Conservation (phyloP, 2,888 invertebrate species). For the Parthenolecanium corni region DNA sequence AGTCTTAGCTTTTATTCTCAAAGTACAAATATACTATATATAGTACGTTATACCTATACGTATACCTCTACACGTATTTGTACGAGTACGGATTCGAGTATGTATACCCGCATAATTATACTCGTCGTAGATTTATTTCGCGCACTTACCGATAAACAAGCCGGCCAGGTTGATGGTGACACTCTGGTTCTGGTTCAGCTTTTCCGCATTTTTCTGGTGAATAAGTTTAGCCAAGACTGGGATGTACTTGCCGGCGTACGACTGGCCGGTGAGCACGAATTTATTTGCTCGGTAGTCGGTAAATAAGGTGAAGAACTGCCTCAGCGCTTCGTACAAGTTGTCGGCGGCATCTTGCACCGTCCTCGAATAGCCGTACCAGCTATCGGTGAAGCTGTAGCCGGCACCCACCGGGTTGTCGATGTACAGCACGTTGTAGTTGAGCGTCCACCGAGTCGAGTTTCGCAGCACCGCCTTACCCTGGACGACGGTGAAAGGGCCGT, state of each 20-base stretch:
- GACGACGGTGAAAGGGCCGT: conserved; percentile 54
- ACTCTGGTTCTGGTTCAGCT: conserved; percentile 39
- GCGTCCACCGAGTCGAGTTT: conserved; percentile 67
- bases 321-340: conserved; percentile 61
- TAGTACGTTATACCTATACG: too few species aligned
- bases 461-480: conserved; percentile 44
- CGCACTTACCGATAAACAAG: conserved; percentile 50
- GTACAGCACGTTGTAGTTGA: conserved; percentile 66
- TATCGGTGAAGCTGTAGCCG: conserved; percentile 78
- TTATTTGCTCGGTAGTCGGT: conserved; percentile 58
- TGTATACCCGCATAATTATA: too few species aligned
- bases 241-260: conserved; percentile 70
- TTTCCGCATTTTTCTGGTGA: conserved; percentile 40
- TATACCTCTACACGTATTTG: too few species aligned
- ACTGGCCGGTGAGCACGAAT: conserved; percentile 82
- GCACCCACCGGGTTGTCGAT: conserved; percentile 90
- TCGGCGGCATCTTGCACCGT: conserved; percentile 69
- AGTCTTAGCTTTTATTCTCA: too few species aligned
- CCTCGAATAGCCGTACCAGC: conserved; percentile 61
- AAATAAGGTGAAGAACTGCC: conserved; percentile 75
- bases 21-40: too few species aligned
- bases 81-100: too few species aligned
- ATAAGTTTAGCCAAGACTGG: conserved; percentile 68
- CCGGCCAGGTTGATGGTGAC: conserved; percentile 59
- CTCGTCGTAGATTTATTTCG: too few species aligned